phyloP scores from a whole-genome alignment of 2,888 invertebrate species.

The Aricia artaxerxes region DNA sequence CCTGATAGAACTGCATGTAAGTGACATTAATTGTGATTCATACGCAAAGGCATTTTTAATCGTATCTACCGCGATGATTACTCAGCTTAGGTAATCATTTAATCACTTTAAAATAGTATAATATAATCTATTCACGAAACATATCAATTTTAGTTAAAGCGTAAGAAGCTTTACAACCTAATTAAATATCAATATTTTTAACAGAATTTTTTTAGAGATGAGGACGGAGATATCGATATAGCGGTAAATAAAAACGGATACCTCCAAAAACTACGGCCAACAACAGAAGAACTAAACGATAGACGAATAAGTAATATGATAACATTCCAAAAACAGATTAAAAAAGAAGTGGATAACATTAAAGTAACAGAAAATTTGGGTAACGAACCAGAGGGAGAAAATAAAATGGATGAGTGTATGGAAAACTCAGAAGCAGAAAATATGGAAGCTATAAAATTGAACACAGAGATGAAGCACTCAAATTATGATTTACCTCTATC shows the following conservation, averaged over 20 bases:
- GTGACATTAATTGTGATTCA: constrained; percentile 35
- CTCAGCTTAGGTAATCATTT: not conserved
- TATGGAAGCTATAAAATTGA: constrained; percentile 41
- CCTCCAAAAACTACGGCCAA: constrained; percentile 44
- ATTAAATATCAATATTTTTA: constrained; percentile 38
- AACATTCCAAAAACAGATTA: constrained; percentile 60
- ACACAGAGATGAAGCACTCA: constrained; percentile 45
- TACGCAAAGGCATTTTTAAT: not conserved
- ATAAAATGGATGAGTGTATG: constrained; percentile 59
- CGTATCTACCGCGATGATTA: not conserved
- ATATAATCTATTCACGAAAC: not conserved
- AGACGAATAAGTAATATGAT: constrained; percentile 68
- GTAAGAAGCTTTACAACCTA: not conserved
- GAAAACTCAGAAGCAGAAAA: constrained; percentile 49
- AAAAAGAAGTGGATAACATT: constrained; percentile 47
- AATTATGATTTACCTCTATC: constrained; percentile 52
- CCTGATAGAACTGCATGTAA: constrained; percentile 81
- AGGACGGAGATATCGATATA: constrained; percentile 55
- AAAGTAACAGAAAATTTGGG: constrained; percentile 51
- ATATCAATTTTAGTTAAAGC: not conserved
- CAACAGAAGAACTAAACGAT: constrained; percentile 55
- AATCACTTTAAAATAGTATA: not conserved
- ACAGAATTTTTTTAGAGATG: constrained; percentile 67
- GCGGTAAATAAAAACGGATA: constrained; percentile 58
- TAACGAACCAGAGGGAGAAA: constrained; percentile 56